Evolutionary conservation across 2,797 vertebrate genomes (phyloP).

Genomic region (Ficedula albicollis): DNA sequence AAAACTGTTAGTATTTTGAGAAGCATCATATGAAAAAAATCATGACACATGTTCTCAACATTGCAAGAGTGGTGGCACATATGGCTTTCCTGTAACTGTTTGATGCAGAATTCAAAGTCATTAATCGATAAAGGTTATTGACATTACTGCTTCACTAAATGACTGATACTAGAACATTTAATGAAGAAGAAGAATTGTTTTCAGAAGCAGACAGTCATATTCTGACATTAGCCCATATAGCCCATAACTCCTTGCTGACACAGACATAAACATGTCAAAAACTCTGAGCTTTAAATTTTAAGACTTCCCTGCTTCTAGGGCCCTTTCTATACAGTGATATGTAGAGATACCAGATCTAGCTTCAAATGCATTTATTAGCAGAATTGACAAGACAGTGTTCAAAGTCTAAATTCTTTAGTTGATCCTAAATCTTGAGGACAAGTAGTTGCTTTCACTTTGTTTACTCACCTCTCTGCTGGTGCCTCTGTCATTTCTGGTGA

Average conservation of each 20-base stretch:
- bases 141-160: not conserved
- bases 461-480: not conserved
- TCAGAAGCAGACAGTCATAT: not conserved
- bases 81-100: not conserved
- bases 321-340: not conserved
- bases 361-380: constrained; percentile 5
- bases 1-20: not conserved
- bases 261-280: constrained; percentile 21
- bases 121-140: not conserved
- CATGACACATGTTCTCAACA: not conserved
- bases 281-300: not conserved
- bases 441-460: not conserved
- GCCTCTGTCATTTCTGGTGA: not conserved
- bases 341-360: not conserved
- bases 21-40: not conserved
- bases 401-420: not conserved
- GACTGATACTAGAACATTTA: not conserved
- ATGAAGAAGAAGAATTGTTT: constrained; percentile 14
- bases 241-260: not conserved
- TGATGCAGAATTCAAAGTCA: constrained; percentile 6
- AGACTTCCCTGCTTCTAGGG: not conserved
- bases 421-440: constrained; percentile 18
- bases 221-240: not conserved
- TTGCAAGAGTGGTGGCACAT: not conserved
- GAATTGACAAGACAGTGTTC: not conserved